A percentile compares a stretch with the other conserved stretches of the same genome.
Conservation (phyloP, 1,140 invertebrate species). For the Drosophila kurseongensis region DNA sequence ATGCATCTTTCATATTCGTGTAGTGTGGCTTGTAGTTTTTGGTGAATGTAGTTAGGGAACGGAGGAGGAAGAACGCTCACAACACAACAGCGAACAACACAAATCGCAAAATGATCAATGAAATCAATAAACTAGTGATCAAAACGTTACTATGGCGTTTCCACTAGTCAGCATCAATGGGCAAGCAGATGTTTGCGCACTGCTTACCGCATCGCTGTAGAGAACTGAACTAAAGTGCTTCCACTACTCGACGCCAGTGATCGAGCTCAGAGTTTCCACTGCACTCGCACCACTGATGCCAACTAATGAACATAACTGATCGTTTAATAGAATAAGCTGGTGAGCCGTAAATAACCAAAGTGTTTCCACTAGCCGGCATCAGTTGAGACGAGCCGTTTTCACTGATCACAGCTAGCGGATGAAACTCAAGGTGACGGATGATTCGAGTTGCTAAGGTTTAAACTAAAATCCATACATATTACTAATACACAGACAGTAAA, state of each 20-base stretch:
- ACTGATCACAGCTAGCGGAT: not conserved
- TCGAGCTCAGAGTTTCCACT: not conserved
- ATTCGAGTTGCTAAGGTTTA: conserved; percentile 29
- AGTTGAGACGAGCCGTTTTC: not conserved
- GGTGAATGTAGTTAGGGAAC: conserved; percentile 5
- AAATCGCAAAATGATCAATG: conserved; percentile 62
- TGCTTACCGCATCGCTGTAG: conserved; percentile 8
- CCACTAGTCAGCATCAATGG: conserved; percentile 21
- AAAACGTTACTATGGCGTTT: conserved; percentile 12
- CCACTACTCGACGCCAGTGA: conserved; percentile 7
- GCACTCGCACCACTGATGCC: not conserved
- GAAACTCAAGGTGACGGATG: conserved; percentile 11
- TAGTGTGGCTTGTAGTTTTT: conserved; percentile 6
- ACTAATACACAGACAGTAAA: conserved; percentile 73
- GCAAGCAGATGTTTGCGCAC: not conserved
- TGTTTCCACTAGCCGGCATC: not conserved
- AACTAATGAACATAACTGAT: conserved; percentile 15
- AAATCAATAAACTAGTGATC: conserved; percentile 33
- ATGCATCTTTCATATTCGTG: conserved; percentile 20
- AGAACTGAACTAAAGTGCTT: conserved; percentile 11
- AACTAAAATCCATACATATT: conserved; percentile 67
- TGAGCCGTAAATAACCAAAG: conserved; percentile 7
- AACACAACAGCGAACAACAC: conserved; percentile 80
- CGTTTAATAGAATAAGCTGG: conserved; percentile 21
- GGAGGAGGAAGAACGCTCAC: conserved; percentile 34